Evolutionary conservation across 2,888 invertebrate genomes (phyloP).

Genomic region (Amiota mariae): DNA sequence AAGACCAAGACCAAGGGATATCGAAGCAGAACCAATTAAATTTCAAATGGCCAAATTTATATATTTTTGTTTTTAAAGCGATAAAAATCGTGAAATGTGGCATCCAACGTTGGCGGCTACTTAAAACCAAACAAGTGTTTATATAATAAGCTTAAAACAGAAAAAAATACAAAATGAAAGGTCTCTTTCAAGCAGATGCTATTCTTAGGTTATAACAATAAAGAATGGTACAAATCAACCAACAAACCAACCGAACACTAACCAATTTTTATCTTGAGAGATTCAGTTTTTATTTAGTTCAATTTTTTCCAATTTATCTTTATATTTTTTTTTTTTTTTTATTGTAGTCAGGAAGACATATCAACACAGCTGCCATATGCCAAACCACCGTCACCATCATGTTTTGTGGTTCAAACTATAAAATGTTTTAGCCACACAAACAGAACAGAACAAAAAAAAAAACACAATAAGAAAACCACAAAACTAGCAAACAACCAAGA

Average conservation of each 20-base stretch:
- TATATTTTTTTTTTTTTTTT: not conserved
- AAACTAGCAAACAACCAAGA: not conserved
- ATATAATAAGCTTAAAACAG: constrained; percentile 9
- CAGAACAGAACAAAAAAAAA: not conserved
- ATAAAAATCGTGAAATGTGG: constrained; percentile 25
- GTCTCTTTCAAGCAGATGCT: constrained; percentile 16
- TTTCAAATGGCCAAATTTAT: constrained; percentile 25
- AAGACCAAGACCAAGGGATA: too few species aligned
- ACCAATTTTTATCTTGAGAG: too few species aligned
- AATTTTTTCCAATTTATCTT: not conserved
- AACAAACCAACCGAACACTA: too few species aligned
- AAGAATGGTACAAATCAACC: constrained; percentile 6
- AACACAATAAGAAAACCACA: not conserved
- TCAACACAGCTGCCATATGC: constrained; percentile 8
- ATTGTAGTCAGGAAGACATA: not conserved
- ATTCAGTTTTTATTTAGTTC: too few species aligned
- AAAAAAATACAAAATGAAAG: not conserved
- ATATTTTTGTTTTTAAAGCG: constrained; percentile 19
- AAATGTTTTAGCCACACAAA: constrained; percentile 10
- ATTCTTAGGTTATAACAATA: constrained; percentile 13
- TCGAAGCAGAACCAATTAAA: constrained; percentile 27
- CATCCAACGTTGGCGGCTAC: not conserved
- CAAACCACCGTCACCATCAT: not conserved
- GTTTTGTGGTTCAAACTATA: not conserved
- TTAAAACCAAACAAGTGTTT: not conserved